phyloP scores from a whole-genome alignment of 2,113 vertebrate species.

The Formicarius rufipectus region DNA sequence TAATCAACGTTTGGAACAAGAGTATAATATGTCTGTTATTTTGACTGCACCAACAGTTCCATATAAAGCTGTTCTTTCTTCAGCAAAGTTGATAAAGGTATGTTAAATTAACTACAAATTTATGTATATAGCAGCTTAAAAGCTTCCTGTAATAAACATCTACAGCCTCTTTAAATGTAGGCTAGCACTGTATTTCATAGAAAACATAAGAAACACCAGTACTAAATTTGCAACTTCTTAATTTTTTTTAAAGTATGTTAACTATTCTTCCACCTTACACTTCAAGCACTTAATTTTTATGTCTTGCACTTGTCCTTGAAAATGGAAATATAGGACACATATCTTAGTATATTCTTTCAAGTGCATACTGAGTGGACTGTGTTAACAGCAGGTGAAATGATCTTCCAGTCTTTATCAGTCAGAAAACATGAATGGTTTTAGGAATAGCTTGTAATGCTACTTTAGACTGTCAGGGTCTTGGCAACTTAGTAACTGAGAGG shows the following conservation, averaged over 20 bases:
- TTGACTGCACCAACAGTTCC: slow-evolving; percentile 93
- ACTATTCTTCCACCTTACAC: neutral
- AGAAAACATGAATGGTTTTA: neutral
- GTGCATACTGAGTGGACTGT: neutral
- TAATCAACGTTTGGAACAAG: slow-evolving; percentile 95
- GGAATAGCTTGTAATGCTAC: neutral
- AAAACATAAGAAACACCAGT: neutral
- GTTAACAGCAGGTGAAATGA: neutral
- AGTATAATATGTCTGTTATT: slow-evolving; percentile 93
- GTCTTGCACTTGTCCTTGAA: neutral
- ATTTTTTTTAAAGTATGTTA: neutral
- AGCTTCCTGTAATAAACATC: neutral
- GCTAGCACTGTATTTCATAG: neutral
- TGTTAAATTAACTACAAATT: neutral
- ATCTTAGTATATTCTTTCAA: neutral
- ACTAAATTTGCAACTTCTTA: neutral
- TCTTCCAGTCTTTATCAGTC: neutral
- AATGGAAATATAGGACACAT: neutral
- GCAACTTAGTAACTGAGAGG: neutral
- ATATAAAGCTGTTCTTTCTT: slow-evolving; percentile 91
- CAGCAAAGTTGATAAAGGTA: slow-evolving; percentile 94
- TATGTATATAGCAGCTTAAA: neutral
- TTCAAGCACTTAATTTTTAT: neutral
- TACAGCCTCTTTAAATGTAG: neutral
- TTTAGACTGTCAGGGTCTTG: neutral